A percentile compares a stretch with the other conserved stretches of the same genome.
Conservation (phyloP, 2,888 invertebrate genomes). For the Petrolisthes manimaculis region DNA sequence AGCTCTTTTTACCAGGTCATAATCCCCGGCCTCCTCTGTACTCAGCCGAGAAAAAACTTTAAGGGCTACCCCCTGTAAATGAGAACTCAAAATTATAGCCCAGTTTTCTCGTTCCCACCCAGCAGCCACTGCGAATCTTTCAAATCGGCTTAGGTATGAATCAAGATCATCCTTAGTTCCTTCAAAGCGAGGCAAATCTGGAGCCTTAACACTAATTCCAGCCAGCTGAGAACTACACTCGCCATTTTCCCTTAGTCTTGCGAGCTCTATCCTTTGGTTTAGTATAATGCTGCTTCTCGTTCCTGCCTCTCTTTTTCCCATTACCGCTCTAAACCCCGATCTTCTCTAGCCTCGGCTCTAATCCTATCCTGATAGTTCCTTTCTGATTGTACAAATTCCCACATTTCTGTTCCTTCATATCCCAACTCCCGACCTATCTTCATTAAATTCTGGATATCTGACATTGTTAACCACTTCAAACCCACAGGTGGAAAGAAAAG, state of each 20-base stretch:
- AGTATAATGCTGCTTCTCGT: background rate
- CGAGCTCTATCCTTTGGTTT: background rate
- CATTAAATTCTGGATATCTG: background rate
- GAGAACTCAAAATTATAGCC: slow-evolving; percentile 18
- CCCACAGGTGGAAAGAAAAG: background rate
- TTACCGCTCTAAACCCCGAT: background rate
- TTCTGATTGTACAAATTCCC: background rate
- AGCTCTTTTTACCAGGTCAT: background rate
- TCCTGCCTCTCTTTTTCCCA: slow-evolving; percentile 2
- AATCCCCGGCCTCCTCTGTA: slow-evolving; percentile 5
- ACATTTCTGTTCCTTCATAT: background rate
- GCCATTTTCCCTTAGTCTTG: background rate
- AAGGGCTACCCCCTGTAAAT: background rate
- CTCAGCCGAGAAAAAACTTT: slow-evolving; percentile 8
- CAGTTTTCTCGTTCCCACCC: background rate
- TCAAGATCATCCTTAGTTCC: background rate
- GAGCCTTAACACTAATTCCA: background rate
- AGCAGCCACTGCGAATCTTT: background rate
- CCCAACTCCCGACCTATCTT: background rate
- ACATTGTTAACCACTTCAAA: background rate
- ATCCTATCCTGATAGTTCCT: background rate
- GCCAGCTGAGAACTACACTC: background rate
- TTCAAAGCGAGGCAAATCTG: background rate
- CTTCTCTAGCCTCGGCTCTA: background rate
- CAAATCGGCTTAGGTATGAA: slow-evolving; percentile 5